Conservation (phyloP, 2,888 invertebrate species). For the Halictus ligatus region DNA sequence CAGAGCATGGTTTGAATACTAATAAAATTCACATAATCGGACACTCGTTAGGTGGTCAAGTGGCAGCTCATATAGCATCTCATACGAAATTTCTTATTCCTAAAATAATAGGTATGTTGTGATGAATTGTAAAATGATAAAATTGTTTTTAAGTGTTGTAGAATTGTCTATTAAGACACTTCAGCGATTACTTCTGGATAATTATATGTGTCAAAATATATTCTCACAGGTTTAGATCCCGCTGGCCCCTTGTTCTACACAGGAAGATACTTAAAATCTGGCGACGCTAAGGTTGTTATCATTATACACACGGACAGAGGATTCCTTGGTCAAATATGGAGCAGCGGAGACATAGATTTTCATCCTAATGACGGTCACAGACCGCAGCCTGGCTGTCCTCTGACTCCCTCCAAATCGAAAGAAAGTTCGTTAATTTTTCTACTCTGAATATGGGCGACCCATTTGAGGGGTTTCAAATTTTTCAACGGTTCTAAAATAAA, state of each 20-base stretch:
- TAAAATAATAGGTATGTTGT: conserved; percentile 73
- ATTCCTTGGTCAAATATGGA: conserved; percentile 81
- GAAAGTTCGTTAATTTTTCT: not conserved
- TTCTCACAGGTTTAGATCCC: conserved; percentile 84
- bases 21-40: conserved; percentile 74
- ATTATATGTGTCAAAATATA: not conserved
- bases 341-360: conserved; percentile 84
- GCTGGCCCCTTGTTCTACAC: conserved; percentile 85
- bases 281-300: conserved; percentile 85
- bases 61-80: conserved; percentile 71
- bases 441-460: too few species aligned
- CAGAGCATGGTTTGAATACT: conserved; percentile 59
- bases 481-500: too few species aligned
- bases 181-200: too few species aligned
- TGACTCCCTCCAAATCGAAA: not conserved
- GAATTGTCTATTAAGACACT: too few species aligned
- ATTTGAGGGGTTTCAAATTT: too few species aligned
- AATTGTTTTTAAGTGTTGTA: too few species aligned
- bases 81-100: conserved; percentile 63
- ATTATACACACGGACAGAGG: conserved; percentile 85
- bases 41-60: conserved; percentile 78
- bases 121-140: not conserved
- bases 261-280: conserved; percentile 75
- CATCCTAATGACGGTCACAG: conserved; percentile 85
- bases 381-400: conserved; percentile 85